These are phyloP conservation scores for Trichoplusia ni DNA, from an alignment of 1,140 invertebrate genomes.

Conservation along the genomic window DNA sequence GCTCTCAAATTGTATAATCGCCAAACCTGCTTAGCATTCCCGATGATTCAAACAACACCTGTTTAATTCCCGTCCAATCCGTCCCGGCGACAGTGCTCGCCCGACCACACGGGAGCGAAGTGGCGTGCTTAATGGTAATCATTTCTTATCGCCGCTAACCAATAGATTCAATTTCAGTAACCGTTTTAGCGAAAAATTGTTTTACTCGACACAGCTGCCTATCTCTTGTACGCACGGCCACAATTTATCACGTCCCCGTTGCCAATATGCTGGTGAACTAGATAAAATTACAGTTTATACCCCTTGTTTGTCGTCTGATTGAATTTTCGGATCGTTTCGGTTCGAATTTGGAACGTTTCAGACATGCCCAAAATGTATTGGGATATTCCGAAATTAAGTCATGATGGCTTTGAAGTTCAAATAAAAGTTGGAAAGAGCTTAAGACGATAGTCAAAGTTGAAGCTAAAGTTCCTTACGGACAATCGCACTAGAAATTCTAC, in stretches of 20 bases:
- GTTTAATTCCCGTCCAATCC: constrained; percentile 4
- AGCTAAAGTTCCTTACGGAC: too few species aligned
- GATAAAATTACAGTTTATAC: constrained; percentile 30
- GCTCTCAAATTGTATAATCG: too few species aligned
- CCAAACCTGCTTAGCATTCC: background rate
- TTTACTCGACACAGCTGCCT: constrained; percentile 51
- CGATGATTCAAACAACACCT: constrained; percentile 16
- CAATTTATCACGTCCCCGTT: constrained; percentile 32
- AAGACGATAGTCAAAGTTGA: too few species aligned
- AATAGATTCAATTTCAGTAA: constrained; percentile 70
- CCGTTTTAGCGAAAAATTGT: constrained; percentile 76
- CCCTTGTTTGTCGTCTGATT: constrained; percentile 1
- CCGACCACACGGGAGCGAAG: constrained; percentile 27
- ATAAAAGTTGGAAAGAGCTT: too few species aligned
- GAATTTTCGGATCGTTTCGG: background rate
- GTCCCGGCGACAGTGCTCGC: background rate
- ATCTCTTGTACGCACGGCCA: constrained; percentile 31
- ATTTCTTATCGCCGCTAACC: constrained; percentile 53
- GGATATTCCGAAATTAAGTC: background rate
- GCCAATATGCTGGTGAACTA: constrained; percentile 19
- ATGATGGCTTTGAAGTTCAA: too few species aligned
- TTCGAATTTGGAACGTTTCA: background rate
- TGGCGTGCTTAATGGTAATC: constrained; percentile 49
- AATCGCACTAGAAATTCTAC: too few species aligned
- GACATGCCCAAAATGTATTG: background rate